Evolutionary conservation across 2,888 invertebrate genomes (phyloP).

Genomic region (Eristalis arbustorum): DNA sequence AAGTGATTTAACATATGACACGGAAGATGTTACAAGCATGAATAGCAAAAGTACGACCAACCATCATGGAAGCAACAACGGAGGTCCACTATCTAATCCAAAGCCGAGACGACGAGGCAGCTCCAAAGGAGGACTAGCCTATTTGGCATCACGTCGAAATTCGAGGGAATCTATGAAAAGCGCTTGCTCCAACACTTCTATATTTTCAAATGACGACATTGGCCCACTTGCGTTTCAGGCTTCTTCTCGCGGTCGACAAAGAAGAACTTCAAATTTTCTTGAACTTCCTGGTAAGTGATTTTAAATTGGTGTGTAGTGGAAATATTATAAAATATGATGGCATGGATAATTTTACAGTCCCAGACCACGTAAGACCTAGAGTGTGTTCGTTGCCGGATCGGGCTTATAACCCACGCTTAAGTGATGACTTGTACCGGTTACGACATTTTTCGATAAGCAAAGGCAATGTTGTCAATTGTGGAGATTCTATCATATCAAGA

Average conservation of each 20-base stretch:
- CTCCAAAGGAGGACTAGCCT: conserved; percentile 85
- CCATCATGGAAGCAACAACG: conserved; percentile 55
- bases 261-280: conserved; percentile 92
- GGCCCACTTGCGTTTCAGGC: conserved; percentile 90
- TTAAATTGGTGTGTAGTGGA: not conserved
- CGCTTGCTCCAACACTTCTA: conserved; percentile 86
- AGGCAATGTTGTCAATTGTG: conserved; percentile 93
- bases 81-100: conserved; percentile 65
- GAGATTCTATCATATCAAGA: conserved; percentile 92
- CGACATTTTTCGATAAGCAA: conserved; percentile 93
- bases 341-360: conserved; percentile 82
- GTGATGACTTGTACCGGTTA: conserved; percentile 91
- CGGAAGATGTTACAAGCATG: conserved; percentile 80
- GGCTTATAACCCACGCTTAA: conserved; percentile 90
- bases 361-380: conserved; percentile 90
- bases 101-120: conserved; percentile 85
- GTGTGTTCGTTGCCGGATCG: conserved; percentile 93
- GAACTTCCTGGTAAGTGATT: conserved; percentile 88
- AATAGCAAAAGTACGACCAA: conserved; percentile 79
- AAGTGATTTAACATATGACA: conserved; percentile 84
- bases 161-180: conserved; percentile 86
- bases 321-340: no score
- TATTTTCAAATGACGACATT: conserved; percentile 87
- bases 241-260: conserved; percentile 88
- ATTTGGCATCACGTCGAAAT: conserved; percentile 92